Conservation (phyloP, 2,888 invertebrate species). For the Xestia sexstrigata region DNA sequence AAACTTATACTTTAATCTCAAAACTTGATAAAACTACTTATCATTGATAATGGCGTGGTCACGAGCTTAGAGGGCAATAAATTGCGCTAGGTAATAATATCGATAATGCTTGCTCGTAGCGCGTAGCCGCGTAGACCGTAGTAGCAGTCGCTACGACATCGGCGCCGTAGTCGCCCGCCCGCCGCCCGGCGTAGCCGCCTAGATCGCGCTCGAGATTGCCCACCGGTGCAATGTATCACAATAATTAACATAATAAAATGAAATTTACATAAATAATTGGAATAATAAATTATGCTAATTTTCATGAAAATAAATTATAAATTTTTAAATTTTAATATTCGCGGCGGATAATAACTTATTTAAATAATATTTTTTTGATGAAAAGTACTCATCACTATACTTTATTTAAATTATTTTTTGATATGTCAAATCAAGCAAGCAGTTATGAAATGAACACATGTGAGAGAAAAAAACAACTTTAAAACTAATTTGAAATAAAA, state of each 20-base stretch:
- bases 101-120: slow-evolving; percentile 60
- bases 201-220: slow-evolving; percentile 43
- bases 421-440: not conserved
- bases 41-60: slow-evolving; percentile 48
- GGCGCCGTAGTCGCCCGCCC: slow-evolving; percentile 74
- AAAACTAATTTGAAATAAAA: not conserved
- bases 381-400: not conserved
- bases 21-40: slow-evolving; percentile 24
- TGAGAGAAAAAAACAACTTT: not conserved
- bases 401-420: not conserved
- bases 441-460: slow-evolving; percentile 15
- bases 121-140: slow-evolving; percentile 76
- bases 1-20: not conserved
- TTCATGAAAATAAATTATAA: slow-evolving; percentile 3
- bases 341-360: not conserved
- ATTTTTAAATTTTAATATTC: not conserved
- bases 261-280: slow-evolving; percentile 30
- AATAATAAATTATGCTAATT: slow-evolving; percentile 23
- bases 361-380: not conserved
- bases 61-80: slow-evolving; percentile 44
- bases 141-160: slow-evolving; percentile 80
- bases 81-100: slow-evolving; percentile 47
- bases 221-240: slow-evolving; percentile 35
- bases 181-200: slow-evolving; percentile 52
- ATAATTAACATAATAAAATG: slow-evolving; percentile 40